phyloP scores from a whole-genome alignment of 2,113 vertebrate species.

The Apodemus speciosus region DNA sequence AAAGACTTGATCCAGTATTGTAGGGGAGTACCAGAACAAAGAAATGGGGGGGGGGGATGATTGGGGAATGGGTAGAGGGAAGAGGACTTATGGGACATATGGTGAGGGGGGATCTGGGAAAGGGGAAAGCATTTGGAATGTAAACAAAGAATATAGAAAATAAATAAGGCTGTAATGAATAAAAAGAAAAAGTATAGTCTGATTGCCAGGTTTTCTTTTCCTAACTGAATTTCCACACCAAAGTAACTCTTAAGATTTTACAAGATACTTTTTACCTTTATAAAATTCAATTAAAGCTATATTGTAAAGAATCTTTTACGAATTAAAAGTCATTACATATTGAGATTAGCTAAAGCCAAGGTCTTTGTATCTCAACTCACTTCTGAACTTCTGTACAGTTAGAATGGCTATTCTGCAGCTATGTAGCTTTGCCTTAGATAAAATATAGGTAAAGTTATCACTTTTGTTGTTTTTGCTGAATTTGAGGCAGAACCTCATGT shows the following conservation, averaged over 20 bases:
- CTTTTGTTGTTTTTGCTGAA: background rate
- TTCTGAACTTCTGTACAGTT: background rate
- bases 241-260: background rate
- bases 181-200: background rate
- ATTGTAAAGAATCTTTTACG: background rate
- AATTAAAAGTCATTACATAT: background rate
- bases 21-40: too few relatives aligned
- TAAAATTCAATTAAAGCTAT: background rate
- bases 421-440: background rate
- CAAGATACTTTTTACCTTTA: background rate
- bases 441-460: background rate
- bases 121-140: too few relatives aligned
- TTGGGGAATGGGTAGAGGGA: too few relatives aligned
- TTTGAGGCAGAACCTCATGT: background rate
- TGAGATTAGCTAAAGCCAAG: background rate
- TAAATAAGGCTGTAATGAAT: too few relatives aligned
- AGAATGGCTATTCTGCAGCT: background rate
- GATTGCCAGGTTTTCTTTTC: background rate
- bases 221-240: background rate
- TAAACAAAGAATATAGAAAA: too few relatives aligned
- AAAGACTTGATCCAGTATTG: too few relatives aligned
- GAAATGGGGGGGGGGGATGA: too few relatives aligned
- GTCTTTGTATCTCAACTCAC: background rate
- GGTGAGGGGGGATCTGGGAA: too few relatives aligned
- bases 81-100: too few relatives aligned